phyloP scores from a whole-genome alignment of 2,888 invertebrate genomes.

The Tinea trinotella region DNA sequence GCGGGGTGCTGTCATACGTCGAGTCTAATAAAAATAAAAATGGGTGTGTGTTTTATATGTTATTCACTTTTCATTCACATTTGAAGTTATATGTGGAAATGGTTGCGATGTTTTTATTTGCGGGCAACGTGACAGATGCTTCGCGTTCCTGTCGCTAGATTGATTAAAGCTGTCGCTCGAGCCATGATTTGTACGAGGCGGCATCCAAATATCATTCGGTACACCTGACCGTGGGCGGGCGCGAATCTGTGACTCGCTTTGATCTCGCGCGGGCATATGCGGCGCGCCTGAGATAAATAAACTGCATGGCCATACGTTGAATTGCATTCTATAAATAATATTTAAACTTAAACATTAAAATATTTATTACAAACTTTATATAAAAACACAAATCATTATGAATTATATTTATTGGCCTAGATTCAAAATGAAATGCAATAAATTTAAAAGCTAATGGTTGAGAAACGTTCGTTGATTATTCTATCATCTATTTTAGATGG shows the following conservation, averaged over 20 bases:
- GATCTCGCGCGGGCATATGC: conserved; percentile 9
- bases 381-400: neutral
- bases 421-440: conserved; percentile 7
- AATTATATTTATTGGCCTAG: conserved; percentile 11
- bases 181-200: conserved; percentile 33
- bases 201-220: conserved; percentile 43
- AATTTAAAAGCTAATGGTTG: conserved; percentile 9
- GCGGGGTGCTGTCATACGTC: too few relatives aligned
- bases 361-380: neutral
- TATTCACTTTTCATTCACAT: neutral
- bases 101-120: neutral
- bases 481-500: conserved; percentile 14
- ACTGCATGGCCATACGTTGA: neutral
- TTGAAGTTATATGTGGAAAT: neutral
- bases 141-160: conserved; percentile 34
- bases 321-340: neutral
- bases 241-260: conserved; percentile 40
- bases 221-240: conserved; percentile 54
- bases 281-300: neutral
- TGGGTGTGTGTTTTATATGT: too few relatives aligned
- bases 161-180: conserved; percentile 33
- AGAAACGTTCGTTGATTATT: conserved; percentile 18
- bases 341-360: neutral
- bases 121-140: conserved; percentile 31
- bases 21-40: too few relatives aligned